These are phyloP conservation scores for Branchipolynoe longqiensis DNA, from an alignment of 2,888 invertebrate genomes.

Conservation along the genomic window DNA sequence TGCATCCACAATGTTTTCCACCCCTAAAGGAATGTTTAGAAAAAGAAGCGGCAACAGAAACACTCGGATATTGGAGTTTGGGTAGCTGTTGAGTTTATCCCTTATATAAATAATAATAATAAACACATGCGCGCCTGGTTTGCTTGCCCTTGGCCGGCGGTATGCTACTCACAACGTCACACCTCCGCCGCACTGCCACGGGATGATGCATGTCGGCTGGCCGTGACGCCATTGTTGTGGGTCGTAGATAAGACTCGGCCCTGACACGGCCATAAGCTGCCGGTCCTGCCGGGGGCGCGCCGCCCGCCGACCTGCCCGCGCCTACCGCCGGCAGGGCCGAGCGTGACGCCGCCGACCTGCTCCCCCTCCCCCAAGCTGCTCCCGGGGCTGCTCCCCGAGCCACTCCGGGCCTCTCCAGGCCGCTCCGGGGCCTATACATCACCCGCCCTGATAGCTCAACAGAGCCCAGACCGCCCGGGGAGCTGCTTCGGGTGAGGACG, in stretches of 20 bases:
- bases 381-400: conserved; percentile 10
- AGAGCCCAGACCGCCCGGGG: background rate
- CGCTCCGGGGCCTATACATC: conserved; percentile 35
- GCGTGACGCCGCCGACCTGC: background rate
- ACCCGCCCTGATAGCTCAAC: conserved; percentile 38
- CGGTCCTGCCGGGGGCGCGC: background rate
- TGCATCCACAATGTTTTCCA: too few relatives aligned
- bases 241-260: conserved; percentile 10
- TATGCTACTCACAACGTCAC: too few relatives aligned
- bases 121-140: too few relatives aligned
- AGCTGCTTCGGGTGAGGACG: background rate
- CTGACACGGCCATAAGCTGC: conserved; percentile 46
- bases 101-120: too few relatives aligned
- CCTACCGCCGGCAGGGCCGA: background rate
- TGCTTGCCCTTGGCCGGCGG: too few relatives aligned
- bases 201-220: background rate
- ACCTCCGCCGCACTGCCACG: too few relatives aligned
- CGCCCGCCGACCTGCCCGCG: conserved; percentile 12
- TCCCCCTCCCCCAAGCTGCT: background rate
- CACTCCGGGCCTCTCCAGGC: too few relatives aligned
- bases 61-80: too few relatives aligned
- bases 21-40: too few relatives aligned
- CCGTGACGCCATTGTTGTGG: conserved; percentile 32
- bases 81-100: too few relatives aligned
- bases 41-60: too few relatives aligned